Evolutionary conservation across 2,113 vertebrate species (phyloP).

Genomic region (Lepus timidus): DNA sequence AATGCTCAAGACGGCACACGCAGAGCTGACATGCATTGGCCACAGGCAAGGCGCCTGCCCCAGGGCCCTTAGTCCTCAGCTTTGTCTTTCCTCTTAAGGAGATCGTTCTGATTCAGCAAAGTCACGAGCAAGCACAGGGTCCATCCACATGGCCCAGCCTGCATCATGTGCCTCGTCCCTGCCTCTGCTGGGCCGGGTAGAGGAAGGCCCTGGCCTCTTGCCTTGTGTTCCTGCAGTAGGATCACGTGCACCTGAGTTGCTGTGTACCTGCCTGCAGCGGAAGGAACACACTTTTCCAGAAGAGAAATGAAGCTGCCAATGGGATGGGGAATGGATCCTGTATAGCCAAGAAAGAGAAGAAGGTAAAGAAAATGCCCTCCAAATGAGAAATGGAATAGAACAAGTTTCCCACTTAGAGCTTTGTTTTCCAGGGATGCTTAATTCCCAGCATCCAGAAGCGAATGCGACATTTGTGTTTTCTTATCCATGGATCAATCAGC

Average conservation of each 20-base stretch:
- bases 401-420: background rate
- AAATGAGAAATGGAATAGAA: background rate
- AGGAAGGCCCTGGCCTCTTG: background rate
- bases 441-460: background rate
- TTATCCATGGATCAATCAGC: background rate
- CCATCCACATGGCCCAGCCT: background rate
- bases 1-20: fast-evolving
- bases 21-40: background rate
- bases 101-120: background rate
- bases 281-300: background rate
- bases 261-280: background rate
- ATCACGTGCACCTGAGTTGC: background rate
- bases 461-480: background rate
- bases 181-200: background rate
- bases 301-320: background rate
- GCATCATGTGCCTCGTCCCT: fast-evolving
- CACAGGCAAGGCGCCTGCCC: background rate
- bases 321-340: background rate
- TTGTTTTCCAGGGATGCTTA: background rate
- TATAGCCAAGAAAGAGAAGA: background rate
- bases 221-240: too few relatives aligned
- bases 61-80: background rate
- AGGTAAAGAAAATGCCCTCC: background rate
- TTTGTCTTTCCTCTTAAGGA: background rate
- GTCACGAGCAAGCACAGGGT: background rate